Percentiles rank a stretch among this genome's conserved stretches.
These are phyloP conservation scores for Orthonyx spaldingii DNA, from an alignment of 2,113 vertebrate species.

Conservation along the genomic window DNA sequence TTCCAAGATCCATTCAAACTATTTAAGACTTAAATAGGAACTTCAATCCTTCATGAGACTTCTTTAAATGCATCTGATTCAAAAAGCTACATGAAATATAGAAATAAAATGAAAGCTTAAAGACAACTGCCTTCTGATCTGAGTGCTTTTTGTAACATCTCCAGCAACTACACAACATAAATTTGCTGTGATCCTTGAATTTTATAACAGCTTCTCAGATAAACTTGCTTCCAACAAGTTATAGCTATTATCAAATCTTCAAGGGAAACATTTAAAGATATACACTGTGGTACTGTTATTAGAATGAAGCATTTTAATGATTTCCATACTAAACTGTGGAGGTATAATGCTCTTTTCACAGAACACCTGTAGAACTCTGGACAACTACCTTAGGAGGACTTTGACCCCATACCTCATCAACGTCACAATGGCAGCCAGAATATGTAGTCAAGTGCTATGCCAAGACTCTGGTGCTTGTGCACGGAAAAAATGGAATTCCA, in stretches of 20 bases:
- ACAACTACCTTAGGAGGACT: constrained; percentile 67
- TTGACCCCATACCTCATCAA: constrained; percentile 86
- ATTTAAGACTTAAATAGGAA: background rate
- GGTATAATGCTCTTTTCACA: constrained; percentile 33
- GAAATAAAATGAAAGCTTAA: background rate
- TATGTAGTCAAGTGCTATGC: constrained; percentile 83
- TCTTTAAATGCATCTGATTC: background rate
- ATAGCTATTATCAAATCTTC: background rate
- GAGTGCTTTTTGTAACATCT: background rate
- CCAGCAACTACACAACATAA: background rate
- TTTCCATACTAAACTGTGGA: background rate
- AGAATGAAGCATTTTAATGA: background rate
- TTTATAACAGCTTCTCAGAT: background rate
- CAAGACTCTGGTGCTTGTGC: constrained; percentile 76
- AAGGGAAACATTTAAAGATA: background rate
- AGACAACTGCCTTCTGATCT: background rate
- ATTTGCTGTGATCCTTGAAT: background rate
- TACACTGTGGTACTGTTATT: background rate
- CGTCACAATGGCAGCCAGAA: constrained; percentile 81
- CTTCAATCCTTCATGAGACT: background rate
- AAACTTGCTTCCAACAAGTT: background rate
- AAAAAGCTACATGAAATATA: background rate
- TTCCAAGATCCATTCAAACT: background rate
- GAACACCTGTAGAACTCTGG: constrained; percentile 72
- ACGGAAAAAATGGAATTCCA: constrained; percentile 75